Evolutionary conservation across 2,113 vertebrate genomes (phyloP), one percentile per base, ranked within the genome.

Genomic region (Myiagra hebetior): DNA sequence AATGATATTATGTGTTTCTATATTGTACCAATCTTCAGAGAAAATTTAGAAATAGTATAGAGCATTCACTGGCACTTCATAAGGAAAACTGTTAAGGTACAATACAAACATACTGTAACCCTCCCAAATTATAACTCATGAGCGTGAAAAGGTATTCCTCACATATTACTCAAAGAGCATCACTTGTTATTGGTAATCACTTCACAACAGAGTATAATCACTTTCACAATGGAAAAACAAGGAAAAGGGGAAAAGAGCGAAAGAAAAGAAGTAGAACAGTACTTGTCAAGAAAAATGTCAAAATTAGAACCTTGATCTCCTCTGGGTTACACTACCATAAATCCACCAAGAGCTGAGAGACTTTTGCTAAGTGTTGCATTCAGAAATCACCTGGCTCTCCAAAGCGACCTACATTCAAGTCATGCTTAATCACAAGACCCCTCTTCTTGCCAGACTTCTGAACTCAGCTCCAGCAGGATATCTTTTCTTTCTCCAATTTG

Each of bases 341-440:
- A 93, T 86, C 79, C 83, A 96, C 39, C 24, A 52, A 64, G 47
- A 93, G 73, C 81, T 92, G 52, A 78, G 31, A 53, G 67, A 93
- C 37, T 97, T 94, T 85, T 53, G 59, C 65, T 76, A 76, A 91
- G 59, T 47, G 75, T 23, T 74, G 55, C 74, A 63, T 79, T 96
- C 78, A 93, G 78, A 94, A 95, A 83, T 94, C 87, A 96, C 78
- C 87, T 94, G 94, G 89, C 55, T 91, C 35, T 83, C 87, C 91
- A 93, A 88, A 90, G 42, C 8, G 90, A 89, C 93, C 95, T 94
- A 96, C 85, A 86, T 96, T 91, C 90, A 88, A 96, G 87, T 91
- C 89, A 96, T 73, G 87, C 91, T 90, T 94, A 83, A 95, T 97
- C 96, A 96, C 89, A 95, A 91, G 95, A 95, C 63, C 26, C 42